Conservation (phyloP, 2,113 vertebrate species). For the Semnornis frantzii region DNA sequence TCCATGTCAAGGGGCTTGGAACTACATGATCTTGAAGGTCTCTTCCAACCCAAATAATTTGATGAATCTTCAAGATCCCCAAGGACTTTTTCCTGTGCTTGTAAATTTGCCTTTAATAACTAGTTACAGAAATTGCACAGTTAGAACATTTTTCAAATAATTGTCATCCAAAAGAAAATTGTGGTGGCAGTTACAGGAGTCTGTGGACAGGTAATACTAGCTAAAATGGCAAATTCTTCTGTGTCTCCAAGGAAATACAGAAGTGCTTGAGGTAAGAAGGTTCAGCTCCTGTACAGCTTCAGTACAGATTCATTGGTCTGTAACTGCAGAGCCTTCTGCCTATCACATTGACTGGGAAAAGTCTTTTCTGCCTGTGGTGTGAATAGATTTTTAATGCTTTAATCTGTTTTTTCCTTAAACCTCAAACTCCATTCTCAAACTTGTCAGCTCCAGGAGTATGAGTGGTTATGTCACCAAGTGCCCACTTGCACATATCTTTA, state of each 20-base stretch:
- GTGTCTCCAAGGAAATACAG: neutral
- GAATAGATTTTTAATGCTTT: neutral
- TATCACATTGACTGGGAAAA: neutral
- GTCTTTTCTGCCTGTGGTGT: neutral
- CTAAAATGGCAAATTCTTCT: neutral
- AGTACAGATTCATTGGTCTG: neutral
- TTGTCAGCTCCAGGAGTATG: neutral
- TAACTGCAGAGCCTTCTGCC: neutral
- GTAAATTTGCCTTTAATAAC: neutral
- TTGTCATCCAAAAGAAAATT: neutral
- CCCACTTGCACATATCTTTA: neutral
- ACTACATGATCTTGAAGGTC: too few relatives aligned
- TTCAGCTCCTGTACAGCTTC: neutral
- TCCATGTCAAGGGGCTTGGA: too few relatives aligned
- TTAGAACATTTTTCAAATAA: neutral
- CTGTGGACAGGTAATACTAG: neutral
- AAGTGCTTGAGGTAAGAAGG: neutral
- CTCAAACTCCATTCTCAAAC: neutral
- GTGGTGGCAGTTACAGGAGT: neutral
- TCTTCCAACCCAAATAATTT: too few relatives aligned
- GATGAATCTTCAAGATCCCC: accelerated
- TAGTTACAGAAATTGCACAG: neutral
- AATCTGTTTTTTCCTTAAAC: neutral
- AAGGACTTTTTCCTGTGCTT: neutral
- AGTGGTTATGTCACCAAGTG: neutral